Base-by-base conservation (phyloP, 2,888 invertebrate genomes). In the Catocala sponsa region DNA sequence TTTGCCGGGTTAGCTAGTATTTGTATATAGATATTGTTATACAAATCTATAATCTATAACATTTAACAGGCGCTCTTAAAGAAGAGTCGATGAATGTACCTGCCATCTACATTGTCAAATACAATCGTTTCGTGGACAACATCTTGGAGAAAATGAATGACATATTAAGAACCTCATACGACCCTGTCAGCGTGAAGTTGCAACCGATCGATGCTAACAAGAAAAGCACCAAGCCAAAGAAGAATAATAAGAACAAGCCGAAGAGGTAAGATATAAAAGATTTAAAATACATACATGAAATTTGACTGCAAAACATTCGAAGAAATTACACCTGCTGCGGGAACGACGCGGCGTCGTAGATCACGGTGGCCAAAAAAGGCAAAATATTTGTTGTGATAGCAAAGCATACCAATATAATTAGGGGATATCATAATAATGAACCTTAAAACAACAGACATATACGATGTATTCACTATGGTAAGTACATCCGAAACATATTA, bases 41-140 rank as follows among this genome's bases (percentile, higher is more conserved):
- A 25, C 25, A 25, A 2, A 25, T 25, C 25, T 25, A 25, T 1
- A 25, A 25, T 25, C 25, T 25, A 72, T 32, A 33, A 72, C 74
- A 59, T 74, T 71, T 77, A 75, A 78, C 90, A 96, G 96, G 96
- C 74, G 91, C 94, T 12, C 80, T 95, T 76, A 88, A 86, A 47
- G 89, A 88, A 12, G 90, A 90, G 64, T 83, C 91, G 6, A 72
- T 86, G 42, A 91, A 90, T 25, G 94, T 97, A 70, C 96, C 98
- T 43, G 96, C 97, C 9, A 95, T 96, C 65, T 97, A 97, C 91
- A 96, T 97, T 41, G 95, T 97, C 55, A 97, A 97, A 83, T 98
- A 98, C 94, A 98, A 98, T 91, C 95, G 97, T 74, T 98, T 98
- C 88, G 97, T 98, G 60, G 98, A 98, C 90, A 97, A 96, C 78